Evolutionary conservation across 2,113 vertebrate genomes (phyloP).

Genomic region (Pteropus alecto): DNA sequence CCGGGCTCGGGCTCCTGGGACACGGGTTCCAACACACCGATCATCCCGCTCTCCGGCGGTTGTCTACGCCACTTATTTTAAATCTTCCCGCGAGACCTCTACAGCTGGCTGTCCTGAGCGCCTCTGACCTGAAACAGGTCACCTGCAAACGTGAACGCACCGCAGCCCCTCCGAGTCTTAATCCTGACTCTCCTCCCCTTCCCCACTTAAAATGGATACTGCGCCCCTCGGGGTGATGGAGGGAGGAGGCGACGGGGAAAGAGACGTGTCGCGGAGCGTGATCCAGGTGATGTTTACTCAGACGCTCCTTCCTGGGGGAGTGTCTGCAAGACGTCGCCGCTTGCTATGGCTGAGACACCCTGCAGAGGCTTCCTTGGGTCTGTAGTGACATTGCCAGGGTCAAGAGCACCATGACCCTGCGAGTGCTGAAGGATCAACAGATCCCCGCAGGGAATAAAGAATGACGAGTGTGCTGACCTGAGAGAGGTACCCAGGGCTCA

Average conservation of each 20-base stretch:
- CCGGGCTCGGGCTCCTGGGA: fast-evolving
- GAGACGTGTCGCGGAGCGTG: neutral
- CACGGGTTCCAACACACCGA: neutral
- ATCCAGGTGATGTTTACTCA: no score
- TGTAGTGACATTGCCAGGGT: neutral
- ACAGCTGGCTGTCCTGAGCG: neutral
- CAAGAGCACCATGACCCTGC: neutral
- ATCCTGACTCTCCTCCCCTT: no score
- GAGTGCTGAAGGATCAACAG: neutral
- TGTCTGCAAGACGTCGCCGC: neutral
- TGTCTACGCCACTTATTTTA: neutral
- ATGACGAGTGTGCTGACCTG: neutral
- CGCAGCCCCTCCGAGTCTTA: neutral
- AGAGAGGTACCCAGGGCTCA: neutral
- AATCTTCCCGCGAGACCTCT: neutral
- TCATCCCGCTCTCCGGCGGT: fast-evolving
- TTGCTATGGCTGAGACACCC: fast-evolving
- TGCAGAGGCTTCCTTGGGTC: neutral
- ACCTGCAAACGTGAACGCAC: neutral
- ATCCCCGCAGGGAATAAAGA: neutral
- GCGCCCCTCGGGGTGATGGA: neutral
- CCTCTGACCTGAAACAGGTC: neutral
- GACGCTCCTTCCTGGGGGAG: neutral
- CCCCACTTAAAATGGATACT: neutral
- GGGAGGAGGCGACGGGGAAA: neutral